Conservation (phyloP, 2,888 invertebrate genomes). For the Lysandra bellargus region DNA sequence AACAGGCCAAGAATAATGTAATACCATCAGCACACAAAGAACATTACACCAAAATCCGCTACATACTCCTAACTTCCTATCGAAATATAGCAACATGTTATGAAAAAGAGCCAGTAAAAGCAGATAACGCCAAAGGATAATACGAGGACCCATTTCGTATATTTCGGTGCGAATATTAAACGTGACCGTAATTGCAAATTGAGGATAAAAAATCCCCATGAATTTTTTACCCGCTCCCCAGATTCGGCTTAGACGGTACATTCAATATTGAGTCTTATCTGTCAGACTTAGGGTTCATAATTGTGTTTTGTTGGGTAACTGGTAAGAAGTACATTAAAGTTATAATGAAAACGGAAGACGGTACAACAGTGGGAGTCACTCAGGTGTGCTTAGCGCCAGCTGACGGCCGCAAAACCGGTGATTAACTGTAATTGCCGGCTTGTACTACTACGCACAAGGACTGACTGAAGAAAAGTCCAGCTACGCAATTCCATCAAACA, state of each 20-base stretch:
- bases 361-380: conserved; percentile 32
- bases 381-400: conserved; percentile 32
- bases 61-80: background rate
- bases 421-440: conserved; percentile 47
- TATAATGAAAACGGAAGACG: conserved; percentile 30
- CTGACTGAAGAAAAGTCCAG: conserved; percentile 14
- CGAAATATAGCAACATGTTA: background rate
- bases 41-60: background rate
- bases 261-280: background rate
- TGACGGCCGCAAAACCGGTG: conserved; percentile 44
- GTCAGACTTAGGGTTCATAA: background rate
- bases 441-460: conserved; percentile 37
- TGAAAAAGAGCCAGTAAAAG: background rate
- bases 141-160: conserved; percentile 10
- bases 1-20: too few species aligned
- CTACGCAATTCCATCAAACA: background rate
- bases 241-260: background rate
- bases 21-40: background rate
- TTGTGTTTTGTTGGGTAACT: background rate
- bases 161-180: conserved; percentile 20
- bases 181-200: conserved; percentile 17
- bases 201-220: conserved; percentile 12
- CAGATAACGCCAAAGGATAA: background rate
- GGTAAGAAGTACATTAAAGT: background rate
- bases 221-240: background rate